These are phyloP conservation scores for Sebastes vulpes DNA, from an alignment of 2,797 vertebrate species.

Conservation along the genomic window DNA sequence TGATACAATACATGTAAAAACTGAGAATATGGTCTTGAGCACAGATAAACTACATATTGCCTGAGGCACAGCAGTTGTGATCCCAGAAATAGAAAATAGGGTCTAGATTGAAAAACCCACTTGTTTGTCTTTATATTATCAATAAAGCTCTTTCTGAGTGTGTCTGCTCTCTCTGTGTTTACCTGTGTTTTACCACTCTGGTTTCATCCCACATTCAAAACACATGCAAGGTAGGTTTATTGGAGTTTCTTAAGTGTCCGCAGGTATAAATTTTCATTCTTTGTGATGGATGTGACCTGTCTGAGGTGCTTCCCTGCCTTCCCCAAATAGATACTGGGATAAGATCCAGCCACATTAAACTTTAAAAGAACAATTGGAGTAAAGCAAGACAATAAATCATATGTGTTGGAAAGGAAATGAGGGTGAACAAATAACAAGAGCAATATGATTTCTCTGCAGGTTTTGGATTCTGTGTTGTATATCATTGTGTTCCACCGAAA, in stretches of 20 bases:
- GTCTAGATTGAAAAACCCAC: not conserved
- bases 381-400: conserved; percentile 12
- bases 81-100: not conserved
- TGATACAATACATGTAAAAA: conserved; percentile 36
- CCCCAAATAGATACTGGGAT: not conserved
- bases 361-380: conserved; percentile 7
- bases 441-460: not conserved
- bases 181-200: not conserved
- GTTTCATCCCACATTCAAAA: not conserved
- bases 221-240: not conserved
- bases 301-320: not conserved
- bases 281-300: conserved; percentile 34
- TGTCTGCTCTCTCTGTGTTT: not conserved
- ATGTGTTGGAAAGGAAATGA: not conserved
- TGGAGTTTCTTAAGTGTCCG: not conserved
- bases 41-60: conserved; percentile 24
- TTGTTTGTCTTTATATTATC: not conserved
- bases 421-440: not conserved
- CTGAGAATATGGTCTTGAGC: not conserved
- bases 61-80: not conserved
- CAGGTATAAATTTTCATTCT: conserved; percentile 1
- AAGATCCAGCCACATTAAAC: conserved; percentile 1
- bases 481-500: not conserved
- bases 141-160: not conserved
- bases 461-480: not conserved